Percentiles rank a stretch among this genome's conserved stretches.
These are phyloP conservation scores for Dendrolimus kikuchii DNA, from an alignment of 1,140 invertebrate genomes.

Conservation along the genomic window DNA sequence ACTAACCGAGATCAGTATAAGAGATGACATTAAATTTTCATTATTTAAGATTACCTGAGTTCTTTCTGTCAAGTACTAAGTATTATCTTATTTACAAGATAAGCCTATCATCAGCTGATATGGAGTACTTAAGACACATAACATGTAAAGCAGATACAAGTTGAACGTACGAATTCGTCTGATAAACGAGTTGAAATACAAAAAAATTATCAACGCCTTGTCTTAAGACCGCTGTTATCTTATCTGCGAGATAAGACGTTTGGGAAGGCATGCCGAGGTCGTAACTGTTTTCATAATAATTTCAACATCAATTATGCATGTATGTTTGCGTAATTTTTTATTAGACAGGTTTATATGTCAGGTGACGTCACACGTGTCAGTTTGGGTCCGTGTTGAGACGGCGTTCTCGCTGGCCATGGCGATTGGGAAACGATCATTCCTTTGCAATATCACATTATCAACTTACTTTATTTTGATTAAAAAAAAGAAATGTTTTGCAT, in stretches of 20 bases:
- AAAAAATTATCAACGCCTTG: constrained; percentile 31
- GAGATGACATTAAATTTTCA: too few relatives aligned
- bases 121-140: constrained; percentile 11
- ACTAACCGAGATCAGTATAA: too few relatives aligned
- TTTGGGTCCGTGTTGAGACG: too few relatives aligned
- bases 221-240: constrained; percentile 33
- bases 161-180: constrained; percentile 46
- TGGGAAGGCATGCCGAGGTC: constrained; percentile 21
- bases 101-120: too few relatives aligned
- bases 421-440: too few relatives aligned
- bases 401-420: too few relatives aligned
- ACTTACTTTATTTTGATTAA: too few relatives aligned
- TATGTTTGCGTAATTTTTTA: constrained; percentile 3
- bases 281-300: constrained; percentile 16
- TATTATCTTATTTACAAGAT: too few relatives aligned
- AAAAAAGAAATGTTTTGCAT: too few relatives aligned
- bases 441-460: too few relatives aligned
- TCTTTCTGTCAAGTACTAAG: too few relatives aligned
- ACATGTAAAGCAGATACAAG: constrained; percentile 34
- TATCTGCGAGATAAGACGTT: constrained; percentile 25
- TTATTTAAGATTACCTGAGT: too few relatives aligned
- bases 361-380: neutral
- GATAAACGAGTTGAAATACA: constrained; percentile 33
- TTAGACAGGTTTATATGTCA: constrained; percentile 1
- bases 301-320: constrained; percentile 8